Conservation (phyloP, 35 echinoderm and acorn worm genomes). For the Holothuria glaberrima region DNA sequence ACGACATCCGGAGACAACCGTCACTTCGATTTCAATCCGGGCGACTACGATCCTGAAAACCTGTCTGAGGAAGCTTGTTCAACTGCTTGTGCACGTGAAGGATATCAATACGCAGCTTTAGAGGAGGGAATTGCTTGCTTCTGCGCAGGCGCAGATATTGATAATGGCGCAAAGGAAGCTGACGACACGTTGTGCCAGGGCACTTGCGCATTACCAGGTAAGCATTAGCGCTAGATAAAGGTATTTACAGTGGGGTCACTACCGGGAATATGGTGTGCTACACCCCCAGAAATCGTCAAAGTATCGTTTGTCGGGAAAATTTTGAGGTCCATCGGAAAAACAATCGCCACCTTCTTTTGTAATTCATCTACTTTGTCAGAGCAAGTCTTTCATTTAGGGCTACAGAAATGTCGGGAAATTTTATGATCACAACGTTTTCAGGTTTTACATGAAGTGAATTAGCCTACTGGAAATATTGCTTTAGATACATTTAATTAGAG, state of each 20-base stretch:
- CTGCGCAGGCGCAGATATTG: slow-evolving; percentile 39
- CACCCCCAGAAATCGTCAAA: no score
- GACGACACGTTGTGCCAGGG: slow-evolving; percentile 3
- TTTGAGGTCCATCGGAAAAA: no score
- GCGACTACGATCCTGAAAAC: slow-evolving; percentile 33
- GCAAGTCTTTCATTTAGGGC: no score
- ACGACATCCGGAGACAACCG: slow-evolving; percentile 17
- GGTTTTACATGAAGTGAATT: no score
- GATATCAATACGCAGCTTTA: slow-evolving; percentile 45
- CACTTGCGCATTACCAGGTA: slow-evolving; percentile 6
- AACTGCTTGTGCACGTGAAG: slow-evolving; percentile 8
- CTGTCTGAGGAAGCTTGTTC: slow-evolving; percentile 43
- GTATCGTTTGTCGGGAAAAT: no score
- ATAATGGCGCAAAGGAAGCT: neutral
- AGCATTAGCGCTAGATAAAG: neutral
- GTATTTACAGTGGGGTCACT: neutral
- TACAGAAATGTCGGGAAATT: no score
- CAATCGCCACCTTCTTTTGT: no score
- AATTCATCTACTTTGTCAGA: no score
- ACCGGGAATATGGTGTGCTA: no score
- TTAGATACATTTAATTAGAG: no score
- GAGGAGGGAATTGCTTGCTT: slow-evolving; percentile 56
- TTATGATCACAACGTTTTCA: no score
- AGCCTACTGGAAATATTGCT: no score
- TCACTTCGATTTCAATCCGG: slow-evolving; percentile 33